Evolutionary conservation across 2,888 invertebrate species (phyloP), one percentile per base, ranked within the genome.

Genomic region (Drosophila mettleri): DNA sequence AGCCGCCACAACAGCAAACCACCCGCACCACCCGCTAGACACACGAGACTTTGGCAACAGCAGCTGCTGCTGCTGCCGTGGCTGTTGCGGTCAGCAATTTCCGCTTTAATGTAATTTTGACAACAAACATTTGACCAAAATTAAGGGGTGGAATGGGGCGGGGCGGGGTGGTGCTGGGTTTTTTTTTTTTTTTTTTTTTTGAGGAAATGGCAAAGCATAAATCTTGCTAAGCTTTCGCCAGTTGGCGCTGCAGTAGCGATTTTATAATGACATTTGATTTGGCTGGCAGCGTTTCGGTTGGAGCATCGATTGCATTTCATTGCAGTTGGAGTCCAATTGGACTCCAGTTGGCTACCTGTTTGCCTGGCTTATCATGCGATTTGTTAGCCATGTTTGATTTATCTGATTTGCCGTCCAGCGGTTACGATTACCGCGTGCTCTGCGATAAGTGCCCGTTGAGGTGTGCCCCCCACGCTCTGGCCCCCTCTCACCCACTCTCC

Each of bases 81-180:
- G 79, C 39, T 33, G 53, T 53, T 65, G 63, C 66, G 84, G 79
- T 80, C 81, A 65, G 62, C 64, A 67, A 82, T 83, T 83, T 83
- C 83, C 83, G 83, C 83, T 83, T 83, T 72, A 83, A 85, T 83
- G 83, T 85, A 85, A 85, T 82, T 84, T 84, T 80, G 82, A 85
- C 85, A 85, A 82, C 70, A 73, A 72, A 75, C 62, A 51, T 33
- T 65, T 62, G 43, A 46, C 48, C 48, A 48, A 48, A 48, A 9
- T 43, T 7, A 34, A n/a, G n/a, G 24, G 14, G 43, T 29, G 33
- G 24, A 14, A 20, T 2, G 27, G 14, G 7, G 20, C 3, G 16
- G 1, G 12, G 18, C 20, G 48, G 49, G 10, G 10, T 29, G 33
- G 36, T 20, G 22, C 10, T 1, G 10, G 18, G 27, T 8, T 8